Conservation (phyloP, 2,888 invertebrate genomes). For the Taenaris catops region DNA sequence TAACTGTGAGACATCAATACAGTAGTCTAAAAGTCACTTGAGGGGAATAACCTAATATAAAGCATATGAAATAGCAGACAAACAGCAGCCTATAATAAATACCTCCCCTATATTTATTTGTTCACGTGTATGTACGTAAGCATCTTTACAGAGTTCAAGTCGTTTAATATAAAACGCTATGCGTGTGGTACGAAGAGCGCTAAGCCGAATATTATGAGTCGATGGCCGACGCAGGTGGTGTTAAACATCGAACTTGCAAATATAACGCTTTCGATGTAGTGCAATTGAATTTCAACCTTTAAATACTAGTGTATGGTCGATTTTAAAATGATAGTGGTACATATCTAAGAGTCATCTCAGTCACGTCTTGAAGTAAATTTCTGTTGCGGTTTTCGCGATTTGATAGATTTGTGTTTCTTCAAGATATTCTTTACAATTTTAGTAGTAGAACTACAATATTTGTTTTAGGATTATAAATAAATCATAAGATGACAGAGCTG, state of each 20-base stretch:
- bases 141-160: slow-evolving; percentile 33
- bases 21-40: too few species aligned
- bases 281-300: slow-evolving; percentile 24
- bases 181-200: slow-evolving; percentile 39
- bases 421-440: too few species aligned
- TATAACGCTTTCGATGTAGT: slow-evolving; percentile 20
- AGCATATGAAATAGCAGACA: too few species aligned
- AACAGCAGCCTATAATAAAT: too few species aligned
- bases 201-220: slow-evolving; percentile 81
- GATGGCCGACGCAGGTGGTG: slow-evolving; percentile 70
- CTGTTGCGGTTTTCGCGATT: slow-evolving; percentile 14
- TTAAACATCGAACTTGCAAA: slow-evolving; percentile 65
- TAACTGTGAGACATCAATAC: too few species aligned
- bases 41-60: too few species aligned
- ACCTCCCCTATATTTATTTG: slow-evolving; percentile 9
- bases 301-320: slow-evolving; percentile 3
- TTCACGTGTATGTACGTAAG: slow-evolving; percentile 8
- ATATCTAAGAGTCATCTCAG: slow-evolving; percentile 32
- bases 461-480: too few species aligned
- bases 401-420: slow-evolving; percentile 19
- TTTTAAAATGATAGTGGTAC: slow-evolving; percentile 37
- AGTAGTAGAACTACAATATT: too few species aligned
- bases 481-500: too few species aligned
- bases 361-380: slow-evolving; percentile 27
- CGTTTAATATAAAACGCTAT: slow-evolving; percentile 36